phyloP scores from a whole-genome alignment of 2,113 vertebrate species.

The Pterocles gutturalis region DNA sequence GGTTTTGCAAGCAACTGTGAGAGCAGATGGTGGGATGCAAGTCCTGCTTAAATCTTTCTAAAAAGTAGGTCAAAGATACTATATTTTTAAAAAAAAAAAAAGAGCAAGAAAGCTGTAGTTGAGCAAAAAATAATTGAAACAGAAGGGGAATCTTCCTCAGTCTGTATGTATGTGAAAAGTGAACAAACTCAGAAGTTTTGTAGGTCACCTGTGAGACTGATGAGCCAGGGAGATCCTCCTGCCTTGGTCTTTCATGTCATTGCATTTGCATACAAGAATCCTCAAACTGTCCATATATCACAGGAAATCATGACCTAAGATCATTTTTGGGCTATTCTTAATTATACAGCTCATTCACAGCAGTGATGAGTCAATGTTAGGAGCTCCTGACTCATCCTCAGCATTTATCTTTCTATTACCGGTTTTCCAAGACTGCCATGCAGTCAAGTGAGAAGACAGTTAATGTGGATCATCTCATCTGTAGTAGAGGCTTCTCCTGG shows the following conservation, averaged over 20 bases:
- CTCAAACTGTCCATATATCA: not conserved
- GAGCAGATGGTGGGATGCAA: slow-evolving; percentile 51
- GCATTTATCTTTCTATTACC: not conserved
- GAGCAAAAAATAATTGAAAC: slow-evolving; percentile 31
- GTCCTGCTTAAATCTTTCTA: slow-evolving; percentile 6
- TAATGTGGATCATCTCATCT: not conserved
- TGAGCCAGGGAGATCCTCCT: not conserved
- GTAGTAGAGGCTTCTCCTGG: not conserved
- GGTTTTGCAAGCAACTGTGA: not conserved
- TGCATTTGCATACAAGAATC: not conserved
- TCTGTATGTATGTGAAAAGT: not conserved
- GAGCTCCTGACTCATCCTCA: not conserved
- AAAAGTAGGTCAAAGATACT: slow-evolving; percentile 45
- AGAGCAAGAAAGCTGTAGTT: slow-evolving; percentile 47
- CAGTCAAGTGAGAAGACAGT: not conserved
- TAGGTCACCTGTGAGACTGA: not conserved
- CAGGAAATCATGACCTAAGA: not conserved
- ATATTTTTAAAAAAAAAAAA: slow-evolving; percentile 15
- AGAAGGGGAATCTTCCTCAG: not conserved
- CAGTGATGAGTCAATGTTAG: not conserved
- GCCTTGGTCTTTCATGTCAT: not conserved
- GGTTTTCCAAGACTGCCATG: not conserved
- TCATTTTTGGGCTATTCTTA: not conserved
- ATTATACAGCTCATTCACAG: not conserved
- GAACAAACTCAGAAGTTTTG: not conserved